Base-by-base conservation (phyloP, 35 echinoderm and acorn worm genomes). In the Ptychodera flava region DNA sequence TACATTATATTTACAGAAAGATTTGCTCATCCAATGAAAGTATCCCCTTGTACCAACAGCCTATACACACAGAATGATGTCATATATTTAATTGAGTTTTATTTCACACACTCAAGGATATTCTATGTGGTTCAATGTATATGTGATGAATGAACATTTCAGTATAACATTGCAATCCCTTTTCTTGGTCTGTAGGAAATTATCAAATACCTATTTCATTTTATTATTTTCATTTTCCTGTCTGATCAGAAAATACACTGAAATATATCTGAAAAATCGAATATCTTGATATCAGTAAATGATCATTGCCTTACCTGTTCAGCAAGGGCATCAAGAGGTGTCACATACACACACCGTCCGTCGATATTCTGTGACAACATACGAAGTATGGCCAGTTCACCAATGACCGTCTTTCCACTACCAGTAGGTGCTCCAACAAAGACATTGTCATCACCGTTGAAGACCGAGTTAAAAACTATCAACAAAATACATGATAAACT, bases 381-480 rank as follows among this genome's bases (percentile, higher is more conserved):
- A 31, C 96, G 36, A 12, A 99, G 64, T 30, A 99, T 94, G 83
- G 92, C 96, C 86, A 94, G 86, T 88, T 99, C 96, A 15, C 86
- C 90, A 31, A 99, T 99, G 85, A 99, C 89, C 12, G 96, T 99
- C 88, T 99, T 99, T 16, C 96, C 96, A 53, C 92, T 94, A 32
- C 96, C 96, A 29, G 96, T 99, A 31, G 96, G 96, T 76, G 96
- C 96, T 15, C 96, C 96, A 53, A 99, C 90, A 88, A 99, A 99
- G 36, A 99, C 91, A 76, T 99, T 99, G 53, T 99, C 96, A 90
- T 99, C 96, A 36, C 92, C 92, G 37, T 99, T 99, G 84, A 92
- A 99, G 16, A 99, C 93, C 31, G 96, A 92, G 36, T 94, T 94
- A 86, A 99, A 99, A 84, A 99, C 96, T 99, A 80, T 28, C 87